Conservation (phyloP, 2,113 vertebrate species). For the Podiceps cristatus region DNA sequence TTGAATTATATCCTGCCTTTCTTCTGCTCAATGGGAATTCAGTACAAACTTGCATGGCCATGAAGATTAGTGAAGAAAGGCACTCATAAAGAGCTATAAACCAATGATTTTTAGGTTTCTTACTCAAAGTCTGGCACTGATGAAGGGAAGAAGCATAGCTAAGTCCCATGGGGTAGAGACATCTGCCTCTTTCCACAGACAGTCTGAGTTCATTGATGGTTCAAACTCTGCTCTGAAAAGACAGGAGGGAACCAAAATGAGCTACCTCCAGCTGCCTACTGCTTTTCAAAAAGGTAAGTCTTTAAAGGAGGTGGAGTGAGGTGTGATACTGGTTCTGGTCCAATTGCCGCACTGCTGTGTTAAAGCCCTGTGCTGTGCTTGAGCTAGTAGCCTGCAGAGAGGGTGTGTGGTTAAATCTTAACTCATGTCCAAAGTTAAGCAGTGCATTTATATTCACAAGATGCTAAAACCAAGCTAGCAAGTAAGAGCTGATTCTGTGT, state of each 20-base stretch:
- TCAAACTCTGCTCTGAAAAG: background rate
- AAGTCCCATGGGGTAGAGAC: background rate
- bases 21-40: background rate
- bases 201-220: background rate
- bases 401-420: background rate
- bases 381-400: background rate
- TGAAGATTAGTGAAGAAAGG: background rate
- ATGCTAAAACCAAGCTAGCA: background rate
- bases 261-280: background rate
- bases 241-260: background rate
- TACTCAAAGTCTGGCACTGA: background rate
- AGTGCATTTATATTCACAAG: background rate
- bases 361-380: background rate
- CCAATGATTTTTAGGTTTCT: background rate
- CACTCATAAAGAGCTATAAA: background rate
- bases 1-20: background rate
- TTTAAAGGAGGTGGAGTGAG: background rate
- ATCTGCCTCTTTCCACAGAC: background rate
- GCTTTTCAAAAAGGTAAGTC: background rate
- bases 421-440: background rate
- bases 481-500: background rate
- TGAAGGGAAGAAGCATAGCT: rapidly evolving
- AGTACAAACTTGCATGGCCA: background rate
- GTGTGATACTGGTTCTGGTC: background rate
- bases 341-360: background rate